phyloP scores from a whole-genome alignment of 1,140 invertebrate genomes.

The Pogonomyrmex barbatus region DNA sequence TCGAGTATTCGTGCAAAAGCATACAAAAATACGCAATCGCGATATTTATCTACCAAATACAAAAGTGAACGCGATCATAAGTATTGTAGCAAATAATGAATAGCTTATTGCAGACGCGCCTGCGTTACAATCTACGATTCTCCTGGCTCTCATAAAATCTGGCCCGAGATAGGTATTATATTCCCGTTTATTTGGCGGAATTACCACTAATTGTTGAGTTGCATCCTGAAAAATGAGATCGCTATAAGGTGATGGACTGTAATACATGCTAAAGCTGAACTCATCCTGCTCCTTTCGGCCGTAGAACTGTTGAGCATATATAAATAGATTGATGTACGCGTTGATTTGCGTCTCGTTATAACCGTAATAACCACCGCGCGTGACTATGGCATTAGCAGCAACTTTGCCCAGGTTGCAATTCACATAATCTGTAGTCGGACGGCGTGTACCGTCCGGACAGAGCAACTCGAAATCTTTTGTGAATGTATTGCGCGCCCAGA shows the following conservation, averaged over 20 bases:
- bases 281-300: conserved; percentile 94
- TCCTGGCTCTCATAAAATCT: conserved; percentile 92
- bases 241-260: conserved; percentile 91
- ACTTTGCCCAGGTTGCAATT: conserved; percentile 96
- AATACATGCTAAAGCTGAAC: conserved; percentile 97
- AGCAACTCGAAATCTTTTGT: conserved; percentile 97
- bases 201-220: conserved; percentile 92
- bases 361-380: conserved; percentile 89
- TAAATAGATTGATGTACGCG: conserved; percentile 94
- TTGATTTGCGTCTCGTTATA: conserved; percentile 93
- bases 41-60: conserved; percentile 74
- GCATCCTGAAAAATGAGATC: conserved; percentile 98
- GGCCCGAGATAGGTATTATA: conserved; percentile 90
- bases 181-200: conserved; percentile 88
- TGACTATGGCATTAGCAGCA: conserved; percentile 96
- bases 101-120: conserved; percentile 80
- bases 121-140: conserved; percentile 92
- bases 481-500: conserved; percentile 97
- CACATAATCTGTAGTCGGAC: conserved; percentile 92
- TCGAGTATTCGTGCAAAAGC: background rate
- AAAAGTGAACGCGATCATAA: conserved; percentile 71
- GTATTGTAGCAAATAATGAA: conserved; percentile 77
- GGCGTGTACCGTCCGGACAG: conserved; percentile 96
- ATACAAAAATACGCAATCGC: background rate
- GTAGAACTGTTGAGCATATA: conserved; percentile 96